Conservation (phyloP, 2,113 vertebrate species). For the Labeo catla region DNA sequence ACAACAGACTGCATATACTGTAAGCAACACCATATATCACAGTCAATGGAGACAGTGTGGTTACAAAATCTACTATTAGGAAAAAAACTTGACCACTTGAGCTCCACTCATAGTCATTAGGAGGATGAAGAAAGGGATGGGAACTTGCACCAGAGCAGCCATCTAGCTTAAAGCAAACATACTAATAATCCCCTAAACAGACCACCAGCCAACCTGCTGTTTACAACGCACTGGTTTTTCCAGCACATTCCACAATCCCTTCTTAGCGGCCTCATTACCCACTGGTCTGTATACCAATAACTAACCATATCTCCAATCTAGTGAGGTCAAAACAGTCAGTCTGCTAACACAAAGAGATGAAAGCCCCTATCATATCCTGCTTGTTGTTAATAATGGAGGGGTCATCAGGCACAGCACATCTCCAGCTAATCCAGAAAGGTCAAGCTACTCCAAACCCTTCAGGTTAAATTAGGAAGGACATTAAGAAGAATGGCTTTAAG, state of each 20-base stretch:
- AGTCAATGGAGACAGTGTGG: background rate
- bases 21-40: background rate
- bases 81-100: background rate
- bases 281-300: background rate
- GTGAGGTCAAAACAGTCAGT: background rate
- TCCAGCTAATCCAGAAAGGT: constrained; percentile 30
- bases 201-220: background rate
- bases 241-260: background rate
- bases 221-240: background rate
- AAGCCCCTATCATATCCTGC: background rate
- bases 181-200: background rate
- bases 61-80: background rate
- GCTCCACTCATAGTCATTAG: constrained; percentile 12
- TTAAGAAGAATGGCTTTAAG: constrained; percentile 30
- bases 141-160: background rate
- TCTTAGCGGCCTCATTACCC: background rate
- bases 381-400: background rate
- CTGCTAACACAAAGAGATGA: background rate
- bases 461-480: constrained; percentile 21
- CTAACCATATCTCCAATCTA: background rate
- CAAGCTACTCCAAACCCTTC: constrained; percentile 17
- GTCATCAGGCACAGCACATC: background rate
- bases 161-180: constrained; percentile 18
- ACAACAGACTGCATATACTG: background rate
- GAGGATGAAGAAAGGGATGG: background rate